Percentiles rank a stretch among this genome's conserved stretches.
phyloP scores from a whole-genome alignment of 37 sponge, comb jelly and placozoan genomes.

The Agelas oroides region DNA sequence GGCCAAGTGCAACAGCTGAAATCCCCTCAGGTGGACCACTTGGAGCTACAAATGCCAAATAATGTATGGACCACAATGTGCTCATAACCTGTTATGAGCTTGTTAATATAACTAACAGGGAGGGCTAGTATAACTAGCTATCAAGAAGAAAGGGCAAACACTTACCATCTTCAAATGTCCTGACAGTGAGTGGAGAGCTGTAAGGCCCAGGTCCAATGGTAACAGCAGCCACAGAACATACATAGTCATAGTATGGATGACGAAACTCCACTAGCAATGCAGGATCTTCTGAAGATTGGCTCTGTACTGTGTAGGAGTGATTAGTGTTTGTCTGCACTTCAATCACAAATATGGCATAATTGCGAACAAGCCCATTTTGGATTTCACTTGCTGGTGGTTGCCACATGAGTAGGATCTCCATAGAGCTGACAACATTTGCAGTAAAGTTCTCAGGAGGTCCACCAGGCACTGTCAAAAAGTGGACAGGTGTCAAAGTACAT shows the following conservation, averaged over 20 bases:
- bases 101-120: too few species aligned
- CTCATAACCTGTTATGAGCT: too few species aligned
- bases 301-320: too few species aligned
- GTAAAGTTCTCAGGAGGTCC: conserved; percentile 18
- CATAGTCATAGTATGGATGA: conserved; percentile 6
- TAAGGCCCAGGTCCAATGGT: background rate
- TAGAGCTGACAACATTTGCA: background rate
- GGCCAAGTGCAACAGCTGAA: background rate
- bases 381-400: background rate
- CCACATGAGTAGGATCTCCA: conserved; percentile 17
- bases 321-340: background rate
- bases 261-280: background rate
- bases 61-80: too few species aligned
- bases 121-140: too few species aligned
- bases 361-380: conserved; percentile 37
- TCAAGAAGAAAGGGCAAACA: too few species aligned
- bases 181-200: background rate
- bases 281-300: too few species aligned
- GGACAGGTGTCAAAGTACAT: too few species aligned
- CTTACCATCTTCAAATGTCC: background rate
- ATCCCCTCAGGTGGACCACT: conserved; percentile 4
- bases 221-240: background rate
- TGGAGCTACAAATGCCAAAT: conserved; percentile 22
- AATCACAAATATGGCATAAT: background rate
- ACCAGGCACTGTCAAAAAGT: conserved; percentile 15